phyloP scores from a whole-genome alignment of 2,888 invertebrate genomes.

The Orthosia incerta region DNA sequence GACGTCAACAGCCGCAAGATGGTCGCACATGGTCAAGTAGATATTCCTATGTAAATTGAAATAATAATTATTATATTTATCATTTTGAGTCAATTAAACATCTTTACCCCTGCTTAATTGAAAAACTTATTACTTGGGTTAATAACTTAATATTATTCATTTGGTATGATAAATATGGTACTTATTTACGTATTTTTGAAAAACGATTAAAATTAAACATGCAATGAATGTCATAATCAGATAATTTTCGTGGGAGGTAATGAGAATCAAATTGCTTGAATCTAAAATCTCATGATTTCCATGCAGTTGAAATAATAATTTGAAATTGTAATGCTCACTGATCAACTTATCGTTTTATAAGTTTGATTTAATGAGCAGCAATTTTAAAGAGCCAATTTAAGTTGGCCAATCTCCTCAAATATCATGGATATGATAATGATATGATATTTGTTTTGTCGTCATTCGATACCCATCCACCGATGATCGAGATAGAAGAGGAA shows the following conservation, averaged over 20 bases:
- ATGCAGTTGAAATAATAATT: no score
- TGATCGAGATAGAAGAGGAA: no score
- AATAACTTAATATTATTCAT: slow-evolving; percentile 61
- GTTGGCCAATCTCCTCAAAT: no score
- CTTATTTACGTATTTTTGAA: slow-evolving; percentile 45
- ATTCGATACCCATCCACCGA: no score
- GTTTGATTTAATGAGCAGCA: no score
- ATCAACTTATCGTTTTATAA: background rate
- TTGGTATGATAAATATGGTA: slow-evolving; percentile 50
- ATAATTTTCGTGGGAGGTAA: slow-evolving; percentile 46
- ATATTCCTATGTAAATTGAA: slow-evolving; percentile 62
- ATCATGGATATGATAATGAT: no score
- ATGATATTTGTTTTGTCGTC: no score
- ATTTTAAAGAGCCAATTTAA: no score
- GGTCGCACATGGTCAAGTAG: background rate
- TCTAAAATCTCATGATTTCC: background rate
- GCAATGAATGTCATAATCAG: slow-evolving; percentile 44
- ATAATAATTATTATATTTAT: slow-evolving; percentile 67
- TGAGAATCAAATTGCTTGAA: background rate
- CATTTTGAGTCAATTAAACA: slow-evolving; percentile 66
- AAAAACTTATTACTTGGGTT: slow-evolving; percentile 50
- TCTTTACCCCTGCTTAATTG: slow-evolving; percentile 60
- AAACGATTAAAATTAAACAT: slow-evolving; percentile 45
- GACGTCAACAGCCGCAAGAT: slow-evolving; percentile 30
- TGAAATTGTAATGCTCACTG: background rate